Percentiles rank a stretch among this genome's conserved stretches.
Evolutionary conservation across 2,113 vertebrate genomes (phyloP).

Genomic region (Psilopsiagon aurifrons): DNA sequence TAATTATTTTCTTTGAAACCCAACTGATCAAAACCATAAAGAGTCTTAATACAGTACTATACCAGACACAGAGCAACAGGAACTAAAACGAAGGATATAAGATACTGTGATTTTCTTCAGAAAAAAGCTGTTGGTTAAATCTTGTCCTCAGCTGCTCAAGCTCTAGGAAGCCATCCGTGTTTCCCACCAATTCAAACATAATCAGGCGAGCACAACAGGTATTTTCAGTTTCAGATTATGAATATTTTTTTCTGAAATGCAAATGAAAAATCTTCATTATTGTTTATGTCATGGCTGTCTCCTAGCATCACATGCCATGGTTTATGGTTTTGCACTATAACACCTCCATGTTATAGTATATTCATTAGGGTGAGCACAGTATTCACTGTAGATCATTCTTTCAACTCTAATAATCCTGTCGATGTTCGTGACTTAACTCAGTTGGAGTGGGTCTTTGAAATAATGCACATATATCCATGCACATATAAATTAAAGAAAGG

Average conservation of each 20-base stretch:
- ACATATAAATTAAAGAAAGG: background rate
- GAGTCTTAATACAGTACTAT: background rate
- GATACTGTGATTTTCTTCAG: background rate
- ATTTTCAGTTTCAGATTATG: background rate
- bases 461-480: background rate
- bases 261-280: background rate
- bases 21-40: background rate
- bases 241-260: background rate
- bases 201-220: background rate
- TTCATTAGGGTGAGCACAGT: background rate
- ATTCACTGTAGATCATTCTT: background rate
- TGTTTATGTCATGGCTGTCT: background rate
- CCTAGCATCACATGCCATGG: background rate
- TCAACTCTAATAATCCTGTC: background rate
- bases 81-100: background rate
- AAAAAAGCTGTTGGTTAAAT: background rate
- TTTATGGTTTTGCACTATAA: background rate
- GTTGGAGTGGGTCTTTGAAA: background rate
- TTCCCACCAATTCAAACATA: background rate
- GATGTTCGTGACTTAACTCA: background rate
- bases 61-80: background rate
- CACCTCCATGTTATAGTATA: background rate
- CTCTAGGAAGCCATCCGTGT: background rate
- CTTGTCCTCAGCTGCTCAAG: background rate
- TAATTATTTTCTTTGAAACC: background rate